Evolutionary conservation across 2,113 vertebrate genomes (phyloP).

Genomic region (Rhabdornis inornatus): DNA sequence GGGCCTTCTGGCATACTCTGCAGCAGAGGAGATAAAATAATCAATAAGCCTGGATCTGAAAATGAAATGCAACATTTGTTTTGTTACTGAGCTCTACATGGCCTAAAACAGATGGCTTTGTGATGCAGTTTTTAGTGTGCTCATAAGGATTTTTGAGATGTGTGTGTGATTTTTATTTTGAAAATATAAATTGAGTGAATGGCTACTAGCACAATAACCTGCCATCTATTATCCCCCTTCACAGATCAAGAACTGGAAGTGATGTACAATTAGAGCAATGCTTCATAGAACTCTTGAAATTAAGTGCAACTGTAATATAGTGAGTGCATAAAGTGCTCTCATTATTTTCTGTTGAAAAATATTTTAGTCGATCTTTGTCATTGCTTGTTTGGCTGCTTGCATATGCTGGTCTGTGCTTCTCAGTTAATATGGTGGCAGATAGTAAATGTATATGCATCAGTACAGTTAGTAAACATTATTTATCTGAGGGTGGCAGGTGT

Average conservation of each 20-base stretch:
- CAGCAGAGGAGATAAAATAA: slow-evolving; percentile 64
- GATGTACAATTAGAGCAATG: background rate
- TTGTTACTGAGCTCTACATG: background rate
- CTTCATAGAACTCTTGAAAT: background rate
- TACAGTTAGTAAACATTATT: background rate
- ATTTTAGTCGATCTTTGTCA: background rate
- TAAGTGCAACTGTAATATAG: background rate
- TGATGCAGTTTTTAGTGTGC: background rate
- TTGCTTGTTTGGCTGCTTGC: background rate
- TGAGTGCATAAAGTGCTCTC: background rate
- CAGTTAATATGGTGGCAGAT: background rate
- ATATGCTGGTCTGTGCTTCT: background rate
- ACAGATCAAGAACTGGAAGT: background rate
- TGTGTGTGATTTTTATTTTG: slow-evolving; percentile 21
- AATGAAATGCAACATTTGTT: slow-evolving; percentile 68
- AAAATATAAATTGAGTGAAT: slow-evolving; percentile 9
- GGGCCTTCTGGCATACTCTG: slow-evolving; percentile 40
- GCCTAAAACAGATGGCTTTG: slow-evolving; percentile 25
- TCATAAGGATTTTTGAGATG: background rate
- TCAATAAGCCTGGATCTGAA: slow-evolving; percentile 63
- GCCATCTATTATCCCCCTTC: background rate
- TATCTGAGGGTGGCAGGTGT: background rate
- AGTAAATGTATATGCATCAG: background rate
- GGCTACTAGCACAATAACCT: background rate
- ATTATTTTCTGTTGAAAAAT: background rate